Base-by-base conservation (phyloP, 2,113 vertebrate species). In the Gallinago undulata region DNA sequence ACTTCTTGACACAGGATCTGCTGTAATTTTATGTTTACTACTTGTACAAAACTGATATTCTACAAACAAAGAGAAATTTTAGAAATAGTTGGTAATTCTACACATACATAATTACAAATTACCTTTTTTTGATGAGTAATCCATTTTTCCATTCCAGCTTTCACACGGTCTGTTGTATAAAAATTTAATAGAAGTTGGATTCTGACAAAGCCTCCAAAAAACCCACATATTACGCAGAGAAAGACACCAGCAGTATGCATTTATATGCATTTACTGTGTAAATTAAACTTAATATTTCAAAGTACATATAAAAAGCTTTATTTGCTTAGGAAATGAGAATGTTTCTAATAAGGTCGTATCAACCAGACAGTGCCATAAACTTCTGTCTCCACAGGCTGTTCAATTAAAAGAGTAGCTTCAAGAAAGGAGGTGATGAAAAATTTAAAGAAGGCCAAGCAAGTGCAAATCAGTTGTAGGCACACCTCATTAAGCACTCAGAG, bases 11-110 rank as follows among this genome's bases (percentile, higher is more conserved):
- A 84, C 15, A 84, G n/a, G 53, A 17, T 67, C 33, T 81, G 47
- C 19, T 92, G 69, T 41, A 66, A 78, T 95, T 95, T 94, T 68
- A 51, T 67, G 68, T 81, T 93, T 95, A 86, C 11, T 63, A 31
- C 62, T 92, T 94, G 28, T 82, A 78, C 45, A 89, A 81, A 81
- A 81, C 19, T 27, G 73, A 67, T 80, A 93, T 19, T 88, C 45
- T 69, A 70, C 14, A 13, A 85, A 87, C 57, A 92, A 87, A 96
- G 24, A 55, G 33, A 75, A 85, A 69, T 72, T 63, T 1, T 13
- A 74, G 62, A 56, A 66, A 60, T 53, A 37, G 13, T 5, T 92
- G 11, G 17, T 56, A 69, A 81, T 90, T 84, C 51, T 93, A 64
- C 6, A 59, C 5, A 31, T 63, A 23, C 13, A 68, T 64, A 84